Percentiles rank a stretch among this genome's conserved stretches.
Conservation (phyloP, 2,797 vertebrate species). For the Valencia hispanica region DNA sequence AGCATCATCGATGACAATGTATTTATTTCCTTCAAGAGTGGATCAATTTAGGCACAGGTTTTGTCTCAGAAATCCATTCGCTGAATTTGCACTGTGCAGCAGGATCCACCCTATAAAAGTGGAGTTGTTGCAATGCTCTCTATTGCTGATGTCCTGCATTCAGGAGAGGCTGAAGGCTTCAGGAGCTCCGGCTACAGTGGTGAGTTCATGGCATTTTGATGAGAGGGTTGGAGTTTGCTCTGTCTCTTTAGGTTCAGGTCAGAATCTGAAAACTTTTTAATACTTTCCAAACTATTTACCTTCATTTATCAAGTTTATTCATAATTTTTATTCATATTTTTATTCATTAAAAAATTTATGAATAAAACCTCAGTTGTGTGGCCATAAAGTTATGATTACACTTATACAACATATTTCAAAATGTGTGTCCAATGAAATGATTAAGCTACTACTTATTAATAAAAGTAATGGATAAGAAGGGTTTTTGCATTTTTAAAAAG, state of each 20-base stretch:
- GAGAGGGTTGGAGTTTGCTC: not conserved
- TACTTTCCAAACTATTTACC: too few relatives aligned
- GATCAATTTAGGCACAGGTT: constrained; percentile 62
- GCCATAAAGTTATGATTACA: not conserved
- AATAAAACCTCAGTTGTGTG: not conserved
- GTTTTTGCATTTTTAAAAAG: too few relatives aligned
- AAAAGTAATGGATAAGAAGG: too few relatives aligned
- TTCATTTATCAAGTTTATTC: not conserved
- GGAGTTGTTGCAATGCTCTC: constrained; percentile 16
- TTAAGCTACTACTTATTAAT: not conserved
- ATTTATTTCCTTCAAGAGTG: constrained; percentile 60
- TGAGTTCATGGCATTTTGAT: constrained; percentile 17
- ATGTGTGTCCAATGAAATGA: not conserved
- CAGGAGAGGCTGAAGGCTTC: not conserved
- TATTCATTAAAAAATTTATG: too few relatives aligned
- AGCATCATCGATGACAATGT: constrained; percentile 58
- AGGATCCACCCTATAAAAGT: constrained; percentile 58
- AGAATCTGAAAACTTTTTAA: not conserved
- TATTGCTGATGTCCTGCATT: constrained; percentile 23
- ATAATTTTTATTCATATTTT: not conserved
- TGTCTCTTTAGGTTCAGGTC: not conserved
- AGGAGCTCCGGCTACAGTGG: constrained; percentile 10
- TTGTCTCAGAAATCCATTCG: constrained; percentile 65
- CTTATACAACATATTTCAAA: not conserved
- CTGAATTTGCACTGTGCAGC: constrained; percentile 41